These are phyloP conservation scores for Grapholita molesta DNA, from an alignment of 1,140 invertebrate species.

Conservation along the genomic window DNA sequence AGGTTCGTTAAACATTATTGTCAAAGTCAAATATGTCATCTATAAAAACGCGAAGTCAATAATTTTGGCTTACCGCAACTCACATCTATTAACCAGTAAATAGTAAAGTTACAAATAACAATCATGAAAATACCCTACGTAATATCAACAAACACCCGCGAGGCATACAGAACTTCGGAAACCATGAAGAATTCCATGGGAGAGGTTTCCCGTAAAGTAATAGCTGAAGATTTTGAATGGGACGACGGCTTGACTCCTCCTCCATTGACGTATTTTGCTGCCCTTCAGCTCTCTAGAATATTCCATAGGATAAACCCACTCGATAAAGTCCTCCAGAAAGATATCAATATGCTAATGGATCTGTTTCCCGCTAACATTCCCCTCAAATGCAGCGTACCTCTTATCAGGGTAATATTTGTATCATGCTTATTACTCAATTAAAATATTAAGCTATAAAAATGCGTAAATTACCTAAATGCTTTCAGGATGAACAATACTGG, in stretches of 20 bases:
- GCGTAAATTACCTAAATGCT: background rate
- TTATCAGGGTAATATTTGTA: constrained; percentile 50
- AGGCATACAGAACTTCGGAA: constrained; percentile 46
- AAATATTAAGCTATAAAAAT: background rate
- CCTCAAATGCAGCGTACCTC: constrained; percentile 58
- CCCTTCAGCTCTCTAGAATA: constrained; percentile 47
- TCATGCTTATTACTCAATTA: background rate
- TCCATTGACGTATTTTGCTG: constrained; percentile 56
- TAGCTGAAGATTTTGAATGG: constrained; percentile 71
- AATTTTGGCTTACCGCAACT: no score
- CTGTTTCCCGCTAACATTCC: constrained; percentile 65
- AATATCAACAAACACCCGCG: constrained; percentile 46
- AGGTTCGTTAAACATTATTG: no score
- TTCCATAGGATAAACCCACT: constrained; percentile 67
- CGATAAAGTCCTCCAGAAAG: constrained; percentile 56
- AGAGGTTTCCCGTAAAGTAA: constrained; percentile 48
- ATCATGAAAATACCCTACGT: constrained; percentile 67
- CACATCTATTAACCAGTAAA: no score
- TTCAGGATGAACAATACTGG: constrained; percentile 72
- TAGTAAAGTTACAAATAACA: background rate
- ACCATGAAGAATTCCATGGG: constrained; percentile 45
- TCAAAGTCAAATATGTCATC: no score
- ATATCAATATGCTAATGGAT: constrained; percentile 67
- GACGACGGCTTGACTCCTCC: constrained; percentile 57
- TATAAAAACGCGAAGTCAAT: no score